phyloP scores from a whole-genome alignment of 2,888 invertebrate species.

The Dynastes grantii region DNA sequence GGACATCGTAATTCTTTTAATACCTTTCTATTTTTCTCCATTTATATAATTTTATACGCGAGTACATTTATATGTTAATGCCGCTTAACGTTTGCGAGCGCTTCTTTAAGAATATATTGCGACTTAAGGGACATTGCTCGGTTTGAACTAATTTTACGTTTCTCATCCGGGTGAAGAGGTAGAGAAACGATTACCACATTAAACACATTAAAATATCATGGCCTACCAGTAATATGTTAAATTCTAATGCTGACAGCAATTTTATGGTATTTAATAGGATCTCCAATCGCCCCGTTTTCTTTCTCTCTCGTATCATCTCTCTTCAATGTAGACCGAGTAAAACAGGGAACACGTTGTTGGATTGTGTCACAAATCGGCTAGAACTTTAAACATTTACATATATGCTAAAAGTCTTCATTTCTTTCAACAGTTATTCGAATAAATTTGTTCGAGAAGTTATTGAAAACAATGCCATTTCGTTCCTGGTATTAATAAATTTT shows the following conservation, averaged over 20 bases:
- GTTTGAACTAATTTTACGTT: slow-evolving; percentile 36
- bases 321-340: slow-evolving; percentile 26
- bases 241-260: slow-evolving; percentile 37
- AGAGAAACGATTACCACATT: slow-evolving; percentile 14
- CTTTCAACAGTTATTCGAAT: slow-evolving; percentile 48
- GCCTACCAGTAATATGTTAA: slow-evolving; percentile 39
- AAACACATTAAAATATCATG: slow-evolving; percentile 38
- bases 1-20: slow-evolving; percentile 35
- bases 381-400: slow-evolving; percentile 50
- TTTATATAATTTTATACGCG: slow-evolving; percentile 40
- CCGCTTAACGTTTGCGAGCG: slow-evolving; percentile 15
- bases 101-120: slow-evolving; percentile 26
- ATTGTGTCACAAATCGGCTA: slow-evolving; percentile 34
- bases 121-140: slow-evolving; percentile 21
- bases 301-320: slow-evolving; percentile 13
- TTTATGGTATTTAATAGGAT: slow-evolving; percentile 42
- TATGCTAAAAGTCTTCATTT: slow-evolving; percentile 47
- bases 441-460: slow-evolving; percentile 46
- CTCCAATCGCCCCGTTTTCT: slow-evolving; percentile 15
- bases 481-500: slow-evolving; percentile 45
- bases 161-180: slow-evolving; percentile 39
- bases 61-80: slow-evolving; percentile 47
- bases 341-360: slow-evolving; percentile 38
- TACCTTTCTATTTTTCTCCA: slow-evolving; percentile 45
- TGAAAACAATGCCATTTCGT: slow-evolving; percentile 46